Evolutionary conservation across 2,113 vertebrate species (phyloP).

Genomic region (Chascanopsetta lugubris): DNA sequence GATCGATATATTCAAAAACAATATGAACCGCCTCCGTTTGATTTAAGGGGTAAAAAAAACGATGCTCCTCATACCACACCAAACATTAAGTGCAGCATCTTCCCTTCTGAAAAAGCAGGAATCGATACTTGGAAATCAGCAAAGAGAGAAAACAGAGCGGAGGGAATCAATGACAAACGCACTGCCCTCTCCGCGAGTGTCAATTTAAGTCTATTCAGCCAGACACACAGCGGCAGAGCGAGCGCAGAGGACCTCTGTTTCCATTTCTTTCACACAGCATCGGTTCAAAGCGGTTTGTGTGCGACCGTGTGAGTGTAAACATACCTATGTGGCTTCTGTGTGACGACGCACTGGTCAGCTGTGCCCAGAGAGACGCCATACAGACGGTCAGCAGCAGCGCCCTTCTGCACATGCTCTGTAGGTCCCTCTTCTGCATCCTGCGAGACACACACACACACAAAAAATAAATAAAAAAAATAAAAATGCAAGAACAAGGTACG

Average conservation of each 20-base stretch:
- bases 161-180: not conserved
- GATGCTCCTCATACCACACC: no score
- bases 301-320: conserved; percentile 16
- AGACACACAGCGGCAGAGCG: not conserved
- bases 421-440: conserved; percentile 88
- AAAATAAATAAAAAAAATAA: conserved; percentile 13
- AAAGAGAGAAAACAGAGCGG: not conserved
- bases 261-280: not conserved
- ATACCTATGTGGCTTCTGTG: conserved; percentile 91
- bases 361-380: conserved; percentile 88
- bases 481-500: no score
- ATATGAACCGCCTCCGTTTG: no score
- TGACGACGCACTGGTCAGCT: conserved; percentile 84
- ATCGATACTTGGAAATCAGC: not conserved
- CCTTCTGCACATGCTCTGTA: conserved; percentile 86
- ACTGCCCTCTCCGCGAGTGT: not conserved
- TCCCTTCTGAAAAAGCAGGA: not conserved
- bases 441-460: not conserved
- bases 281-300: not conserved
- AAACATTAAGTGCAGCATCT: not conserved
- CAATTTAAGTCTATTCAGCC: not conserved
- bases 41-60: no score
- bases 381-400: conserved; percentile 87
- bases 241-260: not conserved
- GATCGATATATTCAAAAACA: no score